phyloP scores from a whole-genome alignment of 2,797 vertebrate genomes.

The Hydrophis major region DNA sequence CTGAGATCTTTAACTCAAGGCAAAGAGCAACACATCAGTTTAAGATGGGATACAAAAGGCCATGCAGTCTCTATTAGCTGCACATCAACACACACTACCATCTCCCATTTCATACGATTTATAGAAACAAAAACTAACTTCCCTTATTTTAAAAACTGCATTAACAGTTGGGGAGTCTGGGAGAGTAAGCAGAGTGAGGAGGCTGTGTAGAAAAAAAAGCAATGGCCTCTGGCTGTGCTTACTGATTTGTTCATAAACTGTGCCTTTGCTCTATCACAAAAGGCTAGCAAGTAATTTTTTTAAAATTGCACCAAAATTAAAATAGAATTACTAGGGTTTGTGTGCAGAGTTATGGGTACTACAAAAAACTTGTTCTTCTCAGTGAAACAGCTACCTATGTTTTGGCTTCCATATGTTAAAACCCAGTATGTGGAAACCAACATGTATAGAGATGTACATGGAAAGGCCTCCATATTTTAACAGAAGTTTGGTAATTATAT shows the following conservation, averaged over 20 bases:
- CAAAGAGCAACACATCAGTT: constrained; percentile 67
- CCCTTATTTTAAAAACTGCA: background rate
- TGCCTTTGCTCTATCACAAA: background rate
- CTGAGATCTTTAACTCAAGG: constrained; percentile 80
- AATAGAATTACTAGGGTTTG: background rate
- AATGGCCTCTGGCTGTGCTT: background rate
- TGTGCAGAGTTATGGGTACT: background rate
- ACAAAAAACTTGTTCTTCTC: background rate
- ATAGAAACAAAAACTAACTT: constrained; percentile 43
- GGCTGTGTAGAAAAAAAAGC: background rate
- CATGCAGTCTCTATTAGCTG: constrained; percentile 42
- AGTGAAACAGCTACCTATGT: background rate
- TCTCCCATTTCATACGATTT: constrained; percentile 39
- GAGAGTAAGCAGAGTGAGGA: background rate
- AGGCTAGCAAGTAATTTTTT: background rate
- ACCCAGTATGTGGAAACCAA: background rate
- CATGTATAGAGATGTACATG: background rate
- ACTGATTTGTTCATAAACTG: background rate
- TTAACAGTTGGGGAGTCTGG: background rate
- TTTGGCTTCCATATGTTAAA: background rate
- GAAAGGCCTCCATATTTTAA: background rate
- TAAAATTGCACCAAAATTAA: background rate
- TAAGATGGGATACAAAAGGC: constrained; percentile 40
- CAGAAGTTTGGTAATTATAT: background rate
- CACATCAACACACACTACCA: constrained; percentile 27